These are phyloP conservation scores for Vollenhovia emeryi DNA, from an alignment of 1,140 invertebrate species.

Conservation along the genomic window DNA sequence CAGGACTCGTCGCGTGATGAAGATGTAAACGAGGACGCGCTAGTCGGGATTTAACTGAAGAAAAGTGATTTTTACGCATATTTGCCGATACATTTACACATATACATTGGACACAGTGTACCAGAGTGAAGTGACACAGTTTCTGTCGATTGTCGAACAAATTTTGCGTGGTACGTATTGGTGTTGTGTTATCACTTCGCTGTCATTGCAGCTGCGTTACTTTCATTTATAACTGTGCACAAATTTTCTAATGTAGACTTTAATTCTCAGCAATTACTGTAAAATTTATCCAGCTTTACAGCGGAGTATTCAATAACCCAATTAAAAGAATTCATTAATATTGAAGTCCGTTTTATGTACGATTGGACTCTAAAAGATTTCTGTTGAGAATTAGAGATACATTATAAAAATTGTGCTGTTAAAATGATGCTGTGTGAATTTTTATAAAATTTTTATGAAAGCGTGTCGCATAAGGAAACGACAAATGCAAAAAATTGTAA, in stretches of 20 bases:
- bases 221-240: neutral
- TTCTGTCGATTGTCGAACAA: neutral
- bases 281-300: neutral
- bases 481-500: neutral
- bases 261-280: neutral
- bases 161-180: slow-evolving; percentile 45
- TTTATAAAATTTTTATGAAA: neutral
- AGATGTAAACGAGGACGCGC: slow-evolving; percentile 21
- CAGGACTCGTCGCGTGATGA: slow-evolving; percentile 11
- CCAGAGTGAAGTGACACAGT: slow-evolving; percentile 34
- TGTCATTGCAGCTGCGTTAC: neutral
- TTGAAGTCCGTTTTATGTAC: neutral
- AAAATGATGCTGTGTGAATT: neutral
- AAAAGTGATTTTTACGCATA: slow-evolving; percentile 5
- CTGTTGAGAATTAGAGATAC: neutral
- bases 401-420: neutral
- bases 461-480: neutral
- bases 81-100: neutral
- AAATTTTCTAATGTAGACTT: neutral
- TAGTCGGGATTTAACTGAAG: neutral
- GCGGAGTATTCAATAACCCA: no score
- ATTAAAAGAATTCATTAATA: neutral
- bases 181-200: neutral
- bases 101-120: slow-evolving; percentile 12
- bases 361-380: neutral